phyloP scores from a whole-genome alignment of 2,797 vertebrate species.

The Pseudomugil tenellus region DNA sequence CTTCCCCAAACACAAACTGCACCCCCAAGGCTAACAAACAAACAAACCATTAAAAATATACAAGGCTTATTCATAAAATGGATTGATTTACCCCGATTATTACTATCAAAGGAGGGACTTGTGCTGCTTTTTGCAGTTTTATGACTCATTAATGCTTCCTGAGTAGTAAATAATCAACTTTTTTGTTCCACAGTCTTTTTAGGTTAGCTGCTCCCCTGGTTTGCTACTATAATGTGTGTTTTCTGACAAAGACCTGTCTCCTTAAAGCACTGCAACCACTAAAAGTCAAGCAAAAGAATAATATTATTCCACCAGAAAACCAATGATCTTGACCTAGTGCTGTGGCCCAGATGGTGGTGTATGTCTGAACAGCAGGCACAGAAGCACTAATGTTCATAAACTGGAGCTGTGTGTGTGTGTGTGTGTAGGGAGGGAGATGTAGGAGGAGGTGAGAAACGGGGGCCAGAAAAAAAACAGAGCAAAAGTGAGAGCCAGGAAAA shows the following conservation, averaged over 20 bases:
- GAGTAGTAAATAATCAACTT: slow-evolving; percentile 76
- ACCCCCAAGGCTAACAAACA: slow-evolving; percentile 81
- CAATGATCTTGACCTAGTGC: slow-evolving; percentile 97
- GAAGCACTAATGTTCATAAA: slow-evolving; percentile 93
- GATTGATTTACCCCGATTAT: slow-evolving; percentile 81
- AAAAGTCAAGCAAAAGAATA: slow-evolving; percentile 70
- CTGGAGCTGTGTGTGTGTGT: slow-evolving; percentile 67
- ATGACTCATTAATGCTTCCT: slow-evolving; percentile 78
- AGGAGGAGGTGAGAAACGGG: neutral
- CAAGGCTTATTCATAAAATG: slow-evolving; percentile 82
- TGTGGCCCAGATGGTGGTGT: slow-evolving; percentile 98
- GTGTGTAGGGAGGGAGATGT: slow-evolving; percentile 3
- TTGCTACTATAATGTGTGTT: neutral
- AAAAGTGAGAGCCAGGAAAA: slow-evolving; percentile 73
- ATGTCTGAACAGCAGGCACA: slow-evolving; percentile 96
- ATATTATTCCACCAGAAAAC: slow-evolving; percentile 76
- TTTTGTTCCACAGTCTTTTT: slow-evolving; percentile 32
- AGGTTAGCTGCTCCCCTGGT: slow-evolving; percentile 18
- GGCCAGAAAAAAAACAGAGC: slow-evolving; percentile 38
- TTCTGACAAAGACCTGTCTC: slow-evolving; percentile 25
- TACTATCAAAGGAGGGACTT: slow-evolving; percentile 77
- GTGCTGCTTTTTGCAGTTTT: slow-evolving; percentile 70
- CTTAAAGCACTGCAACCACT: slow-evolving; percentile 30
- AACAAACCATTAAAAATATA: slow-evolving; percentile 84
- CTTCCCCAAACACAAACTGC: slow-evolving; percentile 74